Base-by-base conservation (phyloP, 92 coral and sea anemone species). In the Ricordea florida region DNA sequence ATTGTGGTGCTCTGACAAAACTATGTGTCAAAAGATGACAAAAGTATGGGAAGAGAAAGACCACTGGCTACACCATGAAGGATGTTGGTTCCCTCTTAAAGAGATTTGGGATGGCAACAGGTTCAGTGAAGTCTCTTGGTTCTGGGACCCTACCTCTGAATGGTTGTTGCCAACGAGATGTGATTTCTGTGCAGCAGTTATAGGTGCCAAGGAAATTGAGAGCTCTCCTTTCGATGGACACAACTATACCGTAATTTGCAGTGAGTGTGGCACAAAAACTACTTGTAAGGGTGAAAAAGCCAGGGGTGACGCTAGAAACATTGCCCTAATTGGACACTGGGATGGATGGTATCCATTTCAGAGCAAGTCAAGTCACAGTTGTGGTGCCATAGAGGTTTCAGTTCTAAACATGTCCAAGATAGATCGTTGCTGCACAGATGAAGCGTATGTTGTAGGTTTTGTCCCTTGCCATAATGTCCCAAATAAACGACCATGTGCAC, bases 1-100 rank as follows among this genome's bases (percentile, higher is more conserved):
- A 45, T 85, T 69, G 32, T 80, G 83, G 87, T 67, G 65, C 55
- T 66, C 79, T 27, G 68, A 68, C 50, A 28, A 26, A 20, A 49
- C 60, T 40, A 45, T 82, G 69, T 82, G 93, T 71, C 30, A 69
- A 62, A 88, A 88, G 75, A 79, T 88, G 82, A 51, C 79, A 9
- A 76, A 66, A 33, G 77, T 57, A 49, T 83, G 89, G 89, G 57
- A 72, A 10, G 86, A 88, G 63, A 81, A 55, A 68, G 92, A 81
- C 25, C 88, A 87, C 66, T 82, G 88, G 88, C 41, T 87, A 22
- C 78, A 53, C 13, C 79, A 82, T 42, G 71, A 73, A 42, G 71
- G 67, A 0, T 16, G 33, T 23, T 30, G 34, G 34, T 60, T 1
- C 8, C 47, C 36, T 27, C 69, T 32, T 29, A 59, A 59, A 45